Conservation (phyloP, 2,113 vertebrate genomes). For the Cyprinodon tularosa region DNA sequence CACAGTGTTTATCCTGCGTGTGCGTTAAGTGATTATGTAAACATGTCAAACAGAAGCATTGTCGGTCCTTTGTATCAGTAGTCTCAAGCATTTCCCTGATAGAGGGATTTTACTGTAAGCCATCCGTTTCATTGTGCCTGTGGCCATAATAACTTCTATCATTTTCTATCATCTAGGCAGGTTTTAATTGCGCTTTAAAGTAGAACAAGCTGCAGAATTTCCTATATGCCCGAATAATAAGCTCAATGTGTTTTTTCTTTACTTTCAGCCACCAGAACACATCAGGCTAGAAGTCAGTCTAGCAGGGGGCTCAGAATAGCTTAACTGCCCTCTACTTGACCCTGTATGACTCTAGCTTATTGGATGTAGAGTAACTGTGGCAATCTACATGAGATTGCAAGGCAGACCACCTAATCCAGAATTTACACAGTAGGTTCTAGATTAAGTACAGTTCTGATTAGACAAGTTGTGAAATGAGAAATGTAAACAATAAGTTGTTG, state of each 20-base stretch:
- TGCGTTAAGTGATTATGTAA: background rate
- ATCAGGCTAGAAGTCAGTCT: constrained; percentile 56
- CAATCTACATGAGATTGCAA: constrained; percentile 15
- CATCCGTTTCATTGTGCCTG: background rate
- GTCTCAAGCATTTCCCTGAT: constrained; percentile 27
- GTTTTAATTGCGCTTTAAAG: constrained; percentile 21
- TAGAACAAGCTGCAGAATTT: background rate
- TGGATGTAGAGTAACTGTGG: constrained; percentile 27
- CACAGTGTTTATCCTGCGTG: constrained; percentile 8
- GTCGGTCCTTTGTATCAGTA: constrained; percentile 25
- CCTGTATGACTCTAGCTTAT: constrained; percentile 23
- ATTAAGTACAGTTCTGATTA: background rate
- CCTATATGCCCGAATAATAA: constrained; percentile 22
- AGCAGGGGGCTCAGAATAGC: constrained; percentile 24
- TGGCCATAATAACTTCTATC: background rate
- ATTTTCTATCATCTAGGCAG: constrained; percentile 9
- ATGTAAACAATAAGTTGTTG: background rate
- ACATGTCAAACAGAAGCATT: constrained; percentile 18
- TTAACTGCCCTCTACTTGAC: constrained; percentile 50
- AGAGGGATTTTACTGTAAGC: constrained; percentile 4
- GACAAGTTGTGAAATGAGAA: background rate
- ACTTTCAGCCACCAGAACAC: constrained; percentile 48
- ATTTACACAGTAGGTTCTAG: background rate
- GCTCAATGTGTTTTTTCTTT: constrained; percentile 23
- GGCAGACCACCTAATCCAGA: constrained; percentile 25